Percentiles rank a stretch among this genome's conserved stretches.
These are phyloP conservation scores for Pseudomugil gertrudae DNA, from an alignment of 2,797 vertebrate species.

Conservation along the genomic window DNA sequence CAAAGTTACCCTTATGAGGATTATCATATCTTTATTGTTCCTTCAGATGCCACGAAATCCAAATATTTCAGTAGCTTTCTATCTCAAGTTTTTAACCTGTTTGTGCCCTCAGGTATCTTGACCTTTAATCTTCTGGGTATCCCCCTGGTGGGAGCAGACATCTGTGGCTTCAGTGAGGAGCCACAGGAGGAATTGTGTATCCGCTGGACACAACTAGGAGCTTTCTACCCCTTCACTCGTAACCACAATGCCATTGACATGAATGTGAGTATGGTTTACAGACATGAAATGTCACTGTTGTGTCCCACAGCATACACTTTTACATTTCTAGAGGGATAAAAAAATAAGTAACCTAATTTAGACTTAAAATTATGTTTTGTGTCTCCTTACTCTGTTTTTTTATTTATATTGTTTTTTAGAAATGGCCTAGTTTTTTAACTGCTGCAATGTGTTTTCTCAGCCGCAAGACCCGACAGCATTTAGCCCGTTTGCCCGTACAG, in stretches of 20 bases:
- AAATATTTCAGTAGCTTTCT: neutral
- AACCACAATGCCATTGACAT: constrained; percentile 86
- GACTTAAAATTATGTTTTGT: neutral
- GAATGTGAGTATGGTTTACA: constrained; percentile 64
- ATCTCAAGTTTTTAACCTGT: neutral
- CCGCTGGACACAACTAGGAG: constrained; percentile 90
- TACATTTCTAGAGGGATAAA: neutral
- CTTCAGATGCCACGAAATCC: neutral
- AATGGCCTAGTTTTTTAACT: neutral
- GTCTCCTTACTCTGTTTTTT: no score
- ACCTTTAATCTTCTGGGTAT: constrained; percentile 91
- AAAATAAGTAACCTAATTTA: no score
- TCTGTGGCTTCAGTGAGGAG: constrained; percentile 87
- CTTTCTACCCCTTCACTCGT: constrained; percentile 89
- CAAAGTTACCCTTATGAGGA: neutral
- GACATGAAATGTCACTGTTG: neutral
- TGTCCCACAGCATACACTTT: neutral
- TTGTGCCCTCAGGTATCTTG: constrained; percentile 80
- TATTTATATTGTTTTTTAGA: no score
- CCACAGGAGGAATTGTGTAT: constrained; percentile 88
- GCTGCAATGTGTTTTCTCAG: constrained; percentile 61
- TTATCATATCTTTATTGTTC: neutral
- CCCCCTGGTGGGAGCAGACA: constrained; percentile 87
- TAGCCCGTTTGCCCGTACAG: constrained; percentile 76
- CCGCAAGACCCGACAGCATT: constrained; percentile 86